Base-by-base conservation (phyloP, 1,140 invertebrate genomes). In the Saccostrea echinata region DNA sequence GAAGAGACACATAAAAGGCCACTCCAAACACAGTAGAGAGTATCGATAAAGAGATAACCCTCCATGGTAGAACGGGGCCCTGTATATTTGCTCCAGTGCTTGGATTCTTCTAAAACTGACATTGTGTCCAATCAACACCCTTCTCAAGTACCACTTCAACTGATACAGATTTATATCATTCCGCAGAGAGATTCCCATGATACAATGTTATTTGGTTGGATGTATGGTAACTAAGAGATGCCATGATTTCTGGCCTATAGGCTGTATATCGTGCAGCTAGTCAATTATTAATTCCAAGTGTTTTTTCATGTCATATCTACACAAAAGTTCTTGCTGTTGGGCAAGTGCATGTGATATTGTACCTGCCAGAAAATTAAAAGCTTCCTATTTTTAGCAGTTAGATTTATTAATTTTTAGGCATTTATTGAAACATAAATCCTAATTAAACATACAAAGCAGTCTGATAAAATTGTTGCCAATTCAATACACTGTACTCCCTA, bases 131-230 rank as follows among this genome's bases (percentile, higher is more conserved):
- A 76, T 16, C 30, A 27, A 76, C 68, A 76, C 68, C 68, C 11
- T 30, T 76, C 27, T 76, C 27, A 76, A 76, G 68, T 76, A 76
- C 68, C 27, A 16, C 68, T 76, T 30, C 27, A 33, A 76, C 30
- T 76, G 68, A 76, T 16, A 33, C 24, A 76, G 68, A 76, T 76
- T 30, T 76, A 76, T 30, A 76, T 76, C 68, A 76, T 30, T 76
- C 27, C 11, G 13, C 27, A 30, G 12, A 76, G 27, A 27, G 9
- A 12, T 30, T 27, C n/a, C 27, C 24, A 24, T 24, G 24, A 12
- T 30, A 30, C 16, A 33, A 11, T 30, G 12, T 8, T 30, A 27
- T 33, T 16, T 33, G 13, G 16, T 33, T 76, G 68, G 27, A 33
- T 76, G 12, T 33, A 27, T 76, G 30, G 68, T 33, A 76, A 11